phyloP scores from a whole-genome alignment of 2,888 invertebrate species.

The Lasioglossum calceatum region DNA sequence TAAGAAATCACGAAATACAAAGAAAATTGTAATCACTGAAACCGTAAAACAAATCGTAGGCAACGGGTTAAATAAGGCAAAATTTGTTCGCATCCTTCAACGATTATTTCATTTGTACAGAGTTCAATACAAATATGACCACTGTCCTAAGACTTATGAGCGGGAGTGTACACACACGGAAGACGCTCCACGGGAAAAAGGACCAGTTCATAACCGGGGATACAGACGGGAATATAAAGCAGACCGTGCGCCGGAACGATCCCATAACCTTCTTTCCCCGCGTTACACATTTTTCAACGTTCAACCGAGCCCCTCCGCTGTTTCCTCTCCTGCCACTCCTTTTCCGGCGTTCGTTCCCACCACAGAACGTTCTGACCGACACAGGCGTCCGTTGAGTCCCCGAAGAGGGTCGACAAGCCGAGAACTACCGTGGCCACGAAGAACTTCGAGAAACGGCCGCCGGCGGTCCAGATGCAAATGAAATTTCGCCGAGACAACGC shows the following conservation, averaged over 20 bases:
- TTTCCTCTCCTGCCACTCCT: background rate
- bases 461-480: slow-evolving; percentile 47
- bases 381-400: slow-evolving; percentile 11
- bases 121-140: too few relatives aligned
- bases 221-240: slow-evolving; percentile 67
- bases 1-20: too few relatives aligned
- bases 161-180: slow-evolving; percentile 27
- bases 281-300: slow-evolving; percentile 45
- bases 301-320: background rate
- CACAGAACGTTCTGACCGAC: background rate
- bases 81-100: too few relatives aligned
- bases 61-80: too few relatives aligned
- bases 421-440: slow-evolving; percentile 12
- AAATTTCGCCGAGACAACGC: slow-evolving; percentile 36
- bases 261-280: slow-evolving; percentile 52
- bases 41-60: too few relatives aligned
- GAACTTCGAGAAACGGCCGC: slow-evolving; percentile 36
- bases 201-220: slow-evolving; percentile 57
- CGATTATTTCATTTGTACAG: too few relatives aligned
- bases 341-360: background rate
- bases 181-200: slow-evolving; percentile 40
- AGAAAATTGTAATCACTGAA: too few relatives aligned
- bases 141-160: too few relatives aligned
- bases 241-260: slow-evolving; percentile 48
- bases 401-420: background rate